Conservation (phyloP, 2,113 vertebrate genomes). For the Corythornis madagascariensis region DNA sequence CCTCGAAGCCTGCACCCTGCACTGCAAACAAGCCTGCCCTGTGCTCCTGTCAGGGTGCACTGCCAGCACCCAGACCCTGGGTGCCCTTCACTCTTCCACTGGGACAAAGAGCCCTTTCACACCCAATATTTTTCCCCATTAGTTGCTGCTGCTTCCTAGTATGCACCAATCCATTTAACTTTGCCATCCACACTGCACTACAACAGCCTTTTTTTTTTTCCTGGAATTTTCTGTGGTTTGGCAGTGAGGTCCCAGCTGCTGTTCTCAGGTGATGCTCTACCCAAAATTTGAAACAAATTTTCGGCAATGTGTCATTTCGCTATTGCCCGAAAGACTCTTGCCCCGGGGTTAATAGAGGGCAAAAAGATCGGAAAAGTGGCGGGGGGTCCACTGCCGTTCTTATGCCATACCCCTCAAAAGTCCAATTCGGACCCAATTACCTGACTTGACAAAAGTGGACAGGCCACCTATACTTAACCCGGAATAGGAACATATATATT, state of each 20-base stretch:
- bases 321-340: too few relatives aligned
- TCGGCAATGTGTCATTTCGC: too few relatives aligned
- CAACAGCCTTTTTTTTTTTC: not conserved
- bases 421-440: too few relatives aligned
- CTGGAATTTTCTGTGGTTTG: not conserved
- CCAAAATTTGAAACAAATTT: not conserved
- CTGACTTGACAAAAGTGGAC: too few relatives aligned
- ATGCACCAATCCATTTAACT: not conserved
- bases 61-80: not conserved
- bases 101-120: slow-evolving; percentile 52
- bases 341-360: too few relatives aligned
- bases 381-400: too few relatives aligned
- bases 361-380: too few relatives aligned
- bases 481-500: too few relatives aligned
- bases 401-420: too few relatives aligned
- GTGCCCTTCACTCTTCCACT: not conserved
- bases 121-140: not conserved
- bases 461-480: too few relatives aligned
- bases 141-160: not conserved
- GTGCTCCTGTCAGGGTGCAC: not conserved
- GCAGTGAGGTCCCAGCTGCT: not conserved
- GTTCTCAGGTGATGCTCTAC: not conserved
- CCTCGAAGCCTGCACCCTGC: not conserved
- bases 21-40: not conserved
- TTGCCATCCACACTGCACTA: not conserved